Percentiles rank a stretch among this genome's conserved stretches.
phyloP scores from a whole-genome alignment of 92 coral and sea anemone genomes.

The Phenganax subtilis region DNA sequence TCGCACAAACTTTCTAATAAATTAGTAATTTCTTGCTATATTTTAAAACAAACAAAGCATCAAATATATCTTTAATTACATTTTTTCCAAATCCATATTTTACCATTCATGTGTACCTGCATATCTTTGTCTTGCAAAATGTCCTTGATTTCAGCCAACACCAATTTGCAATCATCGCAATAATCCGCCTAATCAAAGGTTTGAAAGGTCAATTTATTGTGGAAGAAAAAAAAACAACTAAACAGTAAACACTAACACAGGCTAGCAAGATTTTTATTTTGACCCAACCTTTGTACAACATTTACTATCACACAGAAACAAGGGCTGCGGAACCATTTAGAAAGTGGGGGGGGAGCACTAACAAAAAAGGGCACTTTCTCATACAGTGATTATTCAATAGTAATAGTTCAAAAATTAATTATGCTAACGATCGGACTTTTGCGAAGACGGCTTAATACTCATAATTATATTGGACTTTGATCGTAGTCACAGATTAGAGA shows the following conservation, averaged over 20 bases:
- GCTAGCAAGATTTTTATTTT: neutral
- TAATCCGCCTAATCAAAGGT: neutral
- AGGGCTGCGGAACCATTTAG: too few species aligned
- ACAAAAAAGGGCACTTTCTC: too few species aligned
- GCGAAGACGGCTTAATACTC: too few species aligned
- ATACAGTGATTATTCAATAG: too few species aligned
- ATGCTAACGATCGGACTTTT: too few species aligned
- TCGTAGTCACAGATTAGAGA: too few species aligned
- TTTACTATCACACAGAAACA: too few species aligned
- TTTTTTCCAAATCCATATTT: neutral
- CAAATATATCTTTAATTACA: neutral
- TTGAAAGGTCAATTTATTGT: neutral
- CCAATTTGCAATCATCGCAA: constrained; percentile 31
- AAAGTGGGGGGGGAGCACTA: too few species aligned
- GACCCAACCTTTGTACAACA: too few species aligned
- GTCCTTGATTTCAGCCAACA: constrained; percentile 32
- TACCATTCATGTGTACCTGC: constrained; percentile 3
- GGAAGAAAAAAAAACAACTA: neutral
- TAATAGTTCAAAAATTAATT: too few species aligned
- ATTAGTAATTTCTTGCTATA: constrained; percentile 5
- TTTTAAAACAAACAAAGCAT: neutral
- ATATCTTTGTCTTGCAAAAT: constrained; percentile 13
- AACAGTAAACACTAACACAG: neutral
- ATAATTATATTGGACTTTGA: too few species aligned
- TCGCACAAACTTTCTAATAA: constrained; percentile 15